Conservation (phyloP, 35 echinoderm and acorn worm species). For the Eucidaris tribuloides region DNA sequence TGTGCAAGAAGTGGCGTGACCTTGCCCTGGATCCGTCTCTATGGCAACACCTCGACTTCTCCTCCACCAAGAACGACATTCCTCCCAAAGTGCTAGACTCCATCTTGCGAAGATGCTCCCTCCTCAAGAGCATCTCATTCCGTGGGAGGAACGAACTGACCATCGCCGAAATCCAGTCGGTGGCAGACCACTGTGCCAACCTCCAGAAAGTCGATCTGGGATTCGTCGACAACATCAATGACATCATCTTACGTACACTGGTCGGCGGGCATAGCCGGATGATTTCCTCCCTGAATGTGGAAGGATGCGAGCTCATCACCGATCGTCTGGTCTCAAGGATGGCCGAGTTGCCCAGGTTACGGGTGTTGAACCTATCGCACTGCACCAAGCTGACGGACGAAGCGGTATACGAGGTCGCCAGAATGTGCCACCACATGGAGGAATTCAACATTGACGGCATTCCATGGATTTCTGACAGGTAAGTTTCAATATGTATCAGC, state of each 20-base stretch:
- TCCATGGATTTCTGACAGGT: conserved; percentile 68
- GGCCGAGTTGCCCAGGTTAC: conserved; percentile 22
- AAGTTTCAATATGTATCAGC: background rate
- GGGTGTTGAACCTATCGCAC: conserved; percentile 49
- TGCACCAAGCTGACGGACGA: conserved; percentile 66
- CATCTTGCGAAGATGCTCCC: background rate
- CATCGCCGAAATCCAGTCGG: conserved; percentile 19
- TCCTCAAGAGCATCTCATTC: conserved; percentile 30
- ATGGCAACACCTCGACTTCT: conserved; percentile 44
- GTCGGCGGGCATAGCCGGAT: background rate
- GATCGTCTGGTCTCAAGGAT: conserved; percentile 17
- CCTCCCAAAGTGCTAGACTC: background rate
- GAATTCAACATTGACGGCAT: conserved; percentile 63
- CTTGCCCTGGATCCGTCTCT: conserved; percentile 41
- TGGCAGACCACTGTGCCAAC: conserved; percentile 15
- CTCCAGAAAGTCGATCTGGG: conserved; percentile 34
- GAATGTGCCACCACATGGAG: conserved; percentile 37
- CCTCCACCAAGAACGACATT: background rate
- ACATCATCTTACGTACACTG: background rate
- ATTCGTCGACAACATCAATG: conserved; percentile 34
- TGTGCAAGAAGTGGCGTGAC: conserved; percentile 41
- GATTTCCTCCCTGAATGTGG: conserved; percentile 33
- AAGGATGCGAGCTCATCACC: conserved; percentile 47
- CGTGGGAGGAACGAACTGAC: conserved; percentile 27
- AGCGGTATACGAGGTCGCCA: conserved; percentile 20